Evolutionary conservation across 2,113 vertebrate species (phyloP).

Genomic region (Lontra canadensis): DNA sequence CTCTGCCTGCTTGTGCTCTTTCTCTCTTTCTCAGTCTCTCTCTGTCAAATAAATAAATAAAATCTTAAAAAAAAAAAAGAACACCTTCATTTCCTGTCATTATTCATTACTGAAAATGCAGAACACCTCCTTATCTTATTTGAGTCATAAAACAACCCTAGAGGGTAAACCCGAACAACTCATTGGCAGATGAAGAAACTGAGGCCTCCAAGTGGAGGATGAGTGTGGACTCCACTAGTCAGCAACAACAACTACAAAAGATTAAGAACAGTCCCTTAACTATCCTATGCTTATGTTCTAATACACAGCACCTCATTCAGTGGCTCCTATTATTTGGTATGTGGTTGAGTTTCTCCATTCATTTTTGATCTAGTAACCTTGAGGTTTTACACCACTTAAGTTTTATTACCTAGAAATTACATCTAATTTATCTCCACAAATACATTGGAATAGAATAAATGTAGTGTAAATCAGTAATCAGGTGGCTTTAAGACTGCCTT

Average conservation of each 20-base stretch:
- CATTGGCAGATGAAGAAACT: neutral
- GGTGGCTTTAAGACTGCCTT: constrained; percentile 63
- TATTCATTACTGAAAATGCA: neutral
- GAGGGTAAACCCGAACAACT: neutral
- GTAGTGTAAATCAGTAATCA: constrained; percentile 62
- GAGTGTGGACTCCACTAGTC: neutral
- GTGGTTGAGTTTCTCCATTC: constrained; percentile 27
- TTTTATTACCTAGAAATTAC: constrained; percentile 71
- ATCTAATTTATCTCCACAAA: constrained; percentile 73
- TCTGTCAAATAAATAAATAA: neutral
- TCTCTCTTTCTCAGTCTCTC: neutral
- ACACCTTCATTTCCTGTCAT: neutral
- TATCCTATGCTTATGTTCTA: neutral
- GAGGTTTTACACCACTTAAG: constrained; percentile 34
- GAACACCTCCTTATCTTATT: neutral
- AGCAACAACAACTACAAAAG: neutral
- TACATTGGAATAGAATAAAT: constrained; percentile 66
- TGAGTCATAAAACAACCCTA: neutral
- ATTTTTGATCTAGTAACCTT: constrained; percentile 59
- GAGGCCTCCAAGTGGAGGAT: neutral
- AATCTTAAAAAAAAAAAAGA: neutral
- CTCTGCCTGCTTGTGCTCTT: neutral
- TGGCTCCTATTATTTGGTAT: neutral
- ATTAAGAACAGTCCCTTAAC: neutral
- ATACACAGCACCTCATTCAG: neutral